Conservation (phyloP, 2,888 invertebrate genomes). For the Leptinotarsa peninsularis region DNA sequence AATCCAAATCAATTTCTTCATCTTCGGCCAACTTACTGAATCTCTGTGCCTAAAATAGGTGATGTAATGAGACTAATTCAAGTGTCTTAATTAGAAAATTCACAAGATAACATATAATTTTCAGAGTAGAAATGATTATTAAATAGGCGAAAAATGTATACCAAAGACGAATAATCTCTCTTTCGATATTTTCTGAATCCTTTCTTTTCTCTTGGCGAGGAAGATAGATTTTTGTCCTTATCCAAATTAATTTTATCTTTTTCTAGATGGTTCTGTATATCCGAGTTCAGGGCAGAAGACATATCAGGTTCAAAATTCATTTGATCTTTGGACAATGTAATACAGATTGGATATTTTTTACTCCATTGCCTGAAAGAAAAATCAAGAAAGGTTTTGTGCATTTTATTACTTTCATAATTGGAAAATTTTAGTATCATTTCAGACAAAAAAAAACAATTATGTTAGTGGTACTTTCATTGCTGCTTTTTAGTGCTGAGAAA, state of each 20-base stretch:
- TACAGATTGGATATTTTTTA: slow-evolving; percentile 92
- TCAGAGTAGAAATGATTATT: background rate
- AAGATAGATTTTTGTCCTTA: slow-evolving; percentile 50
- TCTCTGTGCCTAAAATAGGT: slow-evolving; percentile 55
- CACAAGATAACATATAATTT: background rate
- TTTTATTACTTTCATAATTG: too few relatives aligned
- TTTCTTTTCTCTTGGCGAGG: slow-evolving; percentile 65
- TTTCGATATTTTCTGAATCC: slow-evolving; percentile 51
- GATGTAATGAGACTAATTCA: too few relatives aligned
- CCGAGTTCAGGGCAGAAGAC: slow-evolving; percentile 62
- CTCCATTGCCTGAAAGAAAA: slow-evolving; percentile 78
- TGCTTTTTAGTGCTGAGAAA: too few relatives aligned
- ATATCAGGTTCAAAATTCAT: slow-evolving; percentile 56
- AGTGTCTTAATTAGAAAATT: too few relatives aligned
- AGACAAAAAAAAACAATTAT: too few relatives aligned
- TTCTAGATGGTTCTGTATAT: slow-evolving; percentile 58
- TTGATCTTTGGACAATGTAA: slow-evolving; percentile 70
- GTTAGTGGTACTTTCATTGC: too few relatives aligned
- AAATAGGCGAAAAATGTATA: slow-evolving; percentile 26
- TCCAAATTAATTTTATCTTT: slow-evolving; percentile 59
- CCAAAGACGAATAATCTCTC: slow-evolving; percentile 53
- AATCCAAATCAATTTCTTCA: slow-evolving; percentile 57
- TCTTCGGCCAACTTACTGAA: slow-evolving; percentile 60
- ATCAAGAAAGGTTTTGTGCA: too few relatives aligned
- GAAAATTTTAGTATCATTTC: too few relatives aligned